Conservation (phyloP, 2,113 vertebrate species). For the Coturnix japonica region DNA sequence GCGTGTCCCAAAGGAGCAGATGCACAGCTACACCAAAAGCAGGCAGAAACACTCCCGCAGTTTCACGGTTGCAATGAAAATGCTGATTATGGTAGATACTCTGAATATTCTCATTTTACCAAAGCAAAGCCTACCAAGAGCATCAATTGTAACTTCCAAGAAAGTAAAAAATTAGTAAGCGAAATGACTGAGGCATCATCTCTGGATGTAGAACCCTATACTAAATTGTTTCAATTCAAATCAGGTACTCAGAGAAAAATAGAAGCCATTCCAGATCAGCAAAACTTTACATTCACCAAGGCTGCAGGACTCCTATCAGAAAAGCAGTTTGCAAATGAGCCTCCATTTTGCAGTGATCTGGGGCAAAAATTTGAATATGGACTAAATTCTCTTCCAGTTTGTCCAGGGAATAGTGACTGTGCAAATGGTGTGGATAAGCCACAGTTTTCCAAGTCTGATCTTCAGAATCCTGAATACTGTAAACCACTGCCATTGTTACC, state of each 20-base stretch:
- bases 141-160: conserved; percentile 70
- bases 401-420: conserved; percentile 70
- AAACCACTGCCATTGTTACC: conserved; percentile 72
- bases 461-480: conserved; percentile 75
- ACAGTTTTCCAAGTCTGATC: conserved; percentile 70
- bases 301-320: conserved; percentile 69
- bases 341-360: conserved; percentile 74
- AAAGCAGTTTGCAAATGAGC: conserved; percentile 75
- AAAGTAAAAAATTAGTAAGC: conserved; percentile 73
- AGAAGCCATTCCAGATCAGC: conserved; percentile 73
- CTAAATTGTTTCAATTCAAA: conserved; percentile 79
- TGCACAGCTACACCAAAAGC: conserved; percentile 71
- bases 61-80: conserved; percentile 73
- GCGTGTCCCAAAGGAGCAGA: conserved; percentile 73
- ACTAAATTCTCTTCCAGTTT: conserved; percentile 72
- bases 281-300: conserved; percentile 76
- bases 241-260: conserved; percentile 77
- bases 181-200: conserved; percentile 64
- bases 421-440: conserved; percentile 73
- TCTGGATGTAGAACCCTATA: conserved; percentile 74
- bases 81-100: conserved; percentile 71
- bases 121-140: conserved; percentile 77
- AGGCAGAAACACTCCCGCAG: conserved; percentile 69
- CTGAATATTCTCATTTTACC: conserved; percentile 72
- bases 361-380: conserved; percentile 78